Evolutionary conservation across 2,888 invertebrate species (phyloP), one percentile per base, ranked within the genome.

Genomic region (Synanthedon formicaeformis): DNA sequence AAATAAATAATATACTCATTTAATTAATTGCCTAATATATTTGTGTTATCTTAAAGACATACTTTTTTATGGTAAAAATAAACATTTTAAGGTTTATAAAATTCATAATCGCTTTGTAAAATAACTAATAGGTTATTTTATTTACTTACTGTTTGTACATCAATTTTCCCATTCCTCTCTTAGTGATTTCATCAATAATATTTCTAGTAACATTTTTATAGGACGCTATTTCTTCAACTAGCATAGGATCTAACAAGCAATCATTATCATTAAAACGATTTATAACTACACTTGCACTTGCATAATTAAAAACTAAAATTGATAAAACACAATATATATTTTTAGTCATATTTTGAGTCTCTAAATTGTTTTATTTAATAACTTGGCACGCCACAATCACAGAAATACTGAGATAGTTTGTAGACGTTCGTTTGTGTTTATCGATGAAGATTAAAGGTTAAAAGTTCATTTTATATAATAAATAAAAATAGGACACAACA

Each of bases 141-240:
- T 34, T 18, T 48, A 66, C 75, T 73, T 61, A 84, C 83, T 75
- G 81, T 5, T 79, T 61, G 71, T 88, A 91, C n/a, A 90, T 89
- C 50, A 70, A 70, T 2, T 78, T 77, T 61, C 88, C 88, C 54
- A 81, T 84, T 2, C 71, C 65, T 10, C 88, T 88, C 49, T 67
- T 62, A 1, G 71, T 65, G 11, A 89, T 77, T 53, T 80, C 74
- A 6, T 82, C 62, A 54, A 90, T 75, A 53, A 91, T 91, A 53
- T 56, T 61, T 45, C 82, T 65, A 0, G 89, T 88, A 6, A 81
- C 64, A 54, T 80, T 73, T 60, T 81, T 69, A 62, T 91, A 91
- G 2, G 87, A 78, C 13, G 79, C 75, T 58, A 93, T 92, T 81
- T 92, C 92, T 12, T 76, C 57, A 0, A 67, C 52, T 40, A 75